These are phyloP conservation scores for Magallana gigas DNA, from an alignment of 1,140 invertebrate species.

Conservation along the genomic window DNA sequence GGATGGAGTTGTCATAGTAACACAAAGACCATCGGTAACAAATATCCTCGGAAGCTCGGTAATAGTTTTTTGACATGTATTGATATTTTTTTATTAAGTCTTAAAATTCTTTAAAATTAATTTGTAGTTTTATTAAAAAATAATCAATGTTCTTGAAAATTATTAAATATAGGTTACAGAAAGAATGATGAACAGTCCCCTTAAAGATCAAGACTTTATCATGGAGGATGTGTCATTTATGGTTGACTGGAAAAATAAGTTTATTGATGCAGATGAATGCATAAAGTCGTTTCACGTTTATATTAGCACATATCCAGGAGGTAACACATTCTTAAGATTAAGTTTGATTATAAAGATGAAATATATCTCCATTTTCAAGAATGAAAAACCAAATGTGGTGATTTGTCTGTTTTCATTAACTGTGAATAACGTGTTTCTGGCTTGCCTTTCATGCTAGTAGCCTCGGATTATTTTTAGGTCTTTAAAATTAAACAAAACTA, in stretches of 20 bases:
- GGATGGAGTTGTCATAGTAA: conserved; percentile 42
- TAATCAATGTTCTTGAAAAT: too few species aligned
- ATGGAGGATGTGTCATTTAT: conserved; percentile 37
- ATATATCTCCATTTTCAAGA: too few species aligned
- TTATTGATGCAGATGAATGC: conserved; percentile 17
- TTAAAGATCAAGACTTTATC: conserved; percentile 43
- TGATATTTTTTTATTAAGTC: too few species aligned
- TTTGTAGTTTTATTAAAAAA: too few species aligned
- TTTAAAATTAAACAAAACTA: too few species aligned
- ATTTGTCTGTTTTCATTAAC: too few species aligned
- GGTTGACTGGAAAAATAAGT: conserved; percentile 51
- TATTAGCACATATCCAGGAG: conserved; percentile 47
- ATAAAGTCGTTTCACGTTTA: conserved; percentile 44
- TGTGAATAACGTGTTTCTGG: too few species aligned
- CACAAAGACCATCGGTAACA: conserved; percentile 3
- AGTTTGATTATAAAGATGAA: too few species aligned
- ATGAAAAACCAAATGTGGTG: too few species aligned
- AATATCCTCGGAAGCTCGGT: conserved; percentile 51
- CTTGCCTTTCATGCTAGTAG: too few species aligned
- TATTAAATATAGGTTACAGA: conserved; percentile 30
- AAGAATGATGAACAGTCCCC: background rate
- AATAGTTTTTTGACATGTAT: background rate
- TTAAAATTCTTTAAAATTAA: too few species aligned
- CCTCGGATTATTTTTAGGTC: too few species aligned
- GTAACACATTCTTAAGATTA: background rate